Percentiles rank a stretch among this genome's conserved stretches.
Conservation (phyloP, 2,888 invertebrate species). For the Leptinotarsa haldemani region DNA sequence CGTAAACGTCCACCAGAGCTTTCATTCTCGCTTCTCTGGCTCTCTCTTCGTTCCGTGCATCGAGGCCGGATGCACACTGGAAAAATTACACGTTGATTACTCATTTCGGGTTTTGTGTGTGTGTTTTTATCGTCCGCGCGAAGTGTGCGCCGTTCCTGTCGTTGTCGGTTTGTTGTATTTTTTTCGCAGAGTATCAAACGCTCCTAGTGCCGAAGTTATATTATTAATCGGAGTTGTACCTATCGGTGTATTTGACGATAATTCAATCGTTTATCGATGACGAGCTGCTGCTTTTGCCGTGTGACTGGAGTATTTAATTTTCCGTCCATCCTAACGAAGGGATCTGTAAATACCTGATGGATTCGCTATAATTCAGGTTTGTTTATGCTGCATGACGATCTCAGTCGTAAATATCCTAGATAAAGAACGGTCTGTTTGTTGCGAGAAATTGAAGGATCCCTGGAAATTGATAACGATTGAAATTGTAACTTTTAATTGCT, state of each 20-base stretch:
- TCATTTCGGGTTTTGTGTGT: conserved; percentile 57
- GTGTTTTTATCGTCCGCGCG: conserved; percentile 55
- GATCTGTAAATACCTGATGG: neutral
- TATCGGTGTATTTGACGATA: neutral
- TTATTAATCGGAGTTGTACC: neutral
- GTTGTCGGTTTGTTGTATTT: conserved; percentile 25
- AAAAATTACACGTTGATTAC: conserved; percentile 64
- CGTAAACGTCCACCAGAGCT: conserved; percentile 64
- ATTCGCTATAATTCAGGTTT: conserved; percentile 6
- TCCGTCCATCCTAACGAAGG: neutral
- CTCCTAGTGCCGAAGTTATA: conserved; percentile 20
- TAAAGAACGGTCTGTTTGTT: neutral
- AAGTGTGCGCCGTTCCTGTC: conserved; percentile 46
- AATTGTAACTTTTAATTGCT: neutral
- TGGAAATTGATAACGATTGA: neutral
- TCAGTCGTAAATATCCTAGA: neutral
- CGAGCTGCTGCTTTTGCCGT: neutral
- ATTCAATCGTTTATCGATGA: neutral
- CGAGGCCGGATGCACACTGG: conserved; percentile 66
- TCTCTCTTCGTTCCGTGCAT: conserved; percentile 61
- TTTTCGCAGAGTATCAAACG: conserved; percentile 8
- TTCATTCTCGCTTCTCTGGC: conserved; percentile 66
- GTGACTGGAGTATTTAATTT: neutral
- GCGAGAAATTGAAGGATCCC: no score
- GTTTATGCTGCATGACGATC: neutral